phyloP scores from a whole-genome alignment of 1,140 invertebrate genomes.

The Nymphalis io region DNA sequence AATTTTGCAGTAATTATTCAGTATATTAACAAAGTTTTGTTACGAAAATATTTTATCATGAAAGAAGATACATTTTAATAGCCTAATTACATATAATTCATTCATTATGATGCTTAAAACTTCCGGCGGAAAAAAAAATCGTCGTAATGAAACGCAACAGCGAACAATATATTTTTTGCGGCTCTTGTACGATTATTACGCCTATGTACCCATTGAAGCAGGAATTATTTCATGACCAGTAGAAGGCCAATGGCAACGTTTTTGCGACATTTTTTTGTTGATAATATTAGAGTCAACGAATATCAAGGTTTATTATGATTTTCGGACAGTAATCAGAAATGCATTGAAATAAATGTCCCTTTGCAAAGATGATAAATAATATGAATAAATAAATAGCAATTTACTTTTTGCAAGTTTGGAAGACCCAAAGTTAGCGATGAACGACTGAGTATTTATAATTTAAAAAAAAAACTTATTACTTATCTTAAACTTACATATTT shows the following conservation, averaged over 20 bases:
- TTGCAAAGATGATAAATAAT: too few relatives aligned
- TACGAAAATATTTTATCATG: background rate
- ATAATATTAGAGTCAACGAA: background rate
- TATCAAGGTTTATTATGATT: background rate
- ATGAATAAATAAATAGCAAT: too few relatives aligned
- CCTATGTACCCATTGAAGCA: slow-evolving; percentile 17
- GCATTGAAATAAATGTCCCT: background rate
- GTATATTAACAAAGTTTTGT: too few relatives aligned
- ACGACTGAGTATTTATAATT: too few relatives aligned
- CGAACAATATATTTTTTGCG: slow-evolving; percentile 4
- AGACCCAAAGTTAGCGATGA: too few relatives aligned
- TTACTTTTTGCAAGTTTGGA: too few relatives aligned
- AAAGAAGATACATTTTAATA: background rate
- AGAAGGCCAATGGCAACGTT: slow-evolving; percentile 7
- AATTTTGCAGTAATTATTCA: too few relatives aligned
- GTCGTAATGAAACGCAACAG: slow-evolving; percentile 3
- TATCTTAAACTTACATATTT: too few relatives aligned
- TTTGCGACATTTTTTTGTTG: slow-evolving; percentile 3
- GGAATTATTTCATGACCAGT: slow-evolving; percentile 19
- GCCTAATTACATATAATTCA: background rate
- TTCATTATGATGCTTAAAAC: background rate
- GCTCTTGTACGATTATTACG: slow-evolving; percentile 9
- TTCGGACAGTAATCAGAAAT: background rate
- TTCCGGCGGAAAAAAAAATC: background rate
- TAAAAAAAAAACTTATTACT: too few relatives aligned